Base-by-base conservation (phyloP, 2,888 invertebrate species). In the Acheta domesticus region DNA sequence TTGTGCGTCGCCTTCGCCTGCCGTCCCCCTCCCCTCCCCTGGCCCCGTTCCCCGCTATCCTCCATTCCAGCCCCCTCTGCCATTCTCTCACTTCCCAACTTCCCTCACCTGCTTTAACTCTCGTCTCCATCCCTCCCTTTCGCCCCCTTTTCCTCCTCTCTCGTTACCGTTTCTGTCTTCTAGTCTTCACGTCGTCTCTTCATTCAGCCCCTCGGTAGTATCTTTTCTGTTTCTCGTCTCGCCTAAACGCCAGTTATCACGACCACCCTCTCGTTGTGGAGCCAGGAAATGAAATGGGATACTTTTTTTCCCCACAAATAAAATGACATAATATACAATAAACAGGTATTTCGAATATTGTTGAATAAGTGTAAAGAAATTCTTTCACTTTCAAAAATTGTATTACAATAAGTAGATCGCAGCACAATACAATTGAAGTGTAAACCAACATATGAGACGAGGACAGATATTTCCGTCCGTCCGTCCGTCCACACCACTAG, bases 221-320 rank as follows among this genome's bases (percentile, higher is more conserved):
- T 19, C n/a, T 73, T 73, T 73, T 73, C 19, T 12, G 8, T 73
- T 5, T 73, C 12, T 73, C 19, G n/a, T 73, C 12, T 73, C 19
- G 11, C n/a, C 11, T 73, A 8, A 73, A n/a, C 5, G 86, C 87
- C 50, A 36, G 36, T 36, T 36, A 36, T 36, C 36, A 8, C 5
- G 36, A 36, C 36, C 5, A 36, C 36, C 36, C 36, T 36, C 36
- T 36, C 36, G 36, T 36, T 36, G 36, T 8, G 8, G 36, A 36
- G 5, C 8, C 36, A 36, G 36, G 8, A 36, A 5, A 5, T 8
- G 36, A 8, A 8, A 8, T 8, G 8, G 8, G 8, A 5, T 5
- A 36, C 1, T 0, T 36, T 36, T 36, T 5, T 36, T 36, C 8
- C 8, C 8, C 8, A 8, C 36, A 36, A 36, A 36, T 36, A 36